These are phyloP conservation scores for Omphaloscelis lunosa DNA, from an alignment of 2,888 invertebrate species.

Conservation along the genomic window DNA sequence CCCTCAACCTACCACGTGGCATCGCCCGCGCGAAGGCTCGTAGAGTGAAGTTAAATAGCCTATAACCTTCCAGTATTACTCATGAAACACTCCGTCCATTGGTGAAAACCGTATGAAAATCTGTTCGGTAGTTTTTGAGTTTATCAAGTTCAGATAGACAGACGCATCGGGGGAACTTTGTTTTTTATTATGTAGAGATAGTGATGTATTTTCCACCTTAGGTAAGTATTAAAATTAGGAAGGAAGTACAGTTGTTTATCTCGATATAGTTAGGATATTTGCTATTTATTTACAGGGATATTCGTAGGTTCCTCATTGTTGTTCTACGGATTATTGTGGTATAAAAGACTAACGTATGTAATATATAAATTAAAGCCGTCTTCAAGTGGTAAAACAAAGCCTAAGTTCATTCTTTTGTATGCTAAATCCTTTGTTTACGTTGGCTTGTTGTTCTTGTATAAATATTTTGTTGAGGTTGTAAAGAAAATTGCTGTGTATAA, in stretches of 20 bases:
- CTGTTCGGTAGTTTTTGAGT: too few relatives aligned
- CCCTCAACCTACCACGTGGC: too few relatives aligned
- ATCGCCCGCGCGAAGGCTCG: too few relatives aligned
- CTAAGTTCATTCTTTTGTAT: constrained; percentile 35
- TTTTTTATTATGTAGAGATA: neutral
- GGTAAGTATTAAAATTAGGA: neutral
- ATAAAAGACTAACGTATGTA: constrained; percentile 3
- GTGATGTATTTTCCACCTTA: neutral
- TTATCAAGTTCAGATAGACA: too few relatives aligned
- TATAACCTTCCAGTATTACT: too few relatives aligned
- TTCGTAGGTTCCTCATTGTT: neutral
- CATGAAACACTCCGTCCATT: too few relatives aligned
- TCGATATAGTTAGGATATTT: too few relatives aligned
- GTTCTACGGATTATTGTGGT: neutral
- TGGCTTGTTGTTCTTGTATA: constrained; percentile 18
- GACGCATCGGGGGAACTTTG: too few relatives aligned
- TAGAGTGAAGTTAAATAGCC: too few relatives aligned
- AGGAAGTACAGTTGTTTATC: neutral
- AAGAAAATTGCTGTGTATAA: constrained; percentile 3
- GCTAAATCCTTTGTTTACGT: constrained; percentile 39
- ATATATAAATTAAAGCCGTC: constrained; percentile 24
- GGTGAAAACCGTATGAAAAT: too few relatives aligned
- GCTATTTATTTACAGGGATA: neutral
- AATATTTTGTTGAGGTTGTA: constrained; percentile 14
- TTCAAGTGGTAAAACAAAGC: constrained; percentile 22